Conservation (phyloP, 2,888 invertebrate species). For the Ormyrus pomaceus region DNA sequence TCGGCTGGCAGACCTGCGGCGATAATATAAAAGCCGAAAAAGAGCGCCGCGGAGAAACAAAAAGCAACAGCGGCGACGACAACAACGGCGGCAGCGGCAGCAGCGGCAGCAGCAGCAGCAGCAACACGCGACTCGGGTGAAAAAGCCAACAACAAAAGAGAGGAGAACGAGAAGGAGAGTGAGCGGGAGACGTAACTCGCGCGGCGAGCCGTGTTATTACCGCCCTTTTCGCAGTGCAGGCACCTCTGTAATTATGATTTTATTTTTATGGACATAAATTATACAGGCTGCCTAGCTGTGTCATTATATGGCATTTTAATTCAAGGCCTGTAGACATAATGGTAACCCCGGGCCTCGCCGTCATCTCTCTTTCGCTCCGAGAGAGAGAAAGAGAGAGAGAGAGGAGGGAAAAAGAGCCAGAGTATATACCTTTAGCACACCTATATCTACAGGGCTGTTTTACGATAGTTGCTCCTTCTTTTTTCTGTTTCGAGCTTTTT, state of each 20-base stretch:
- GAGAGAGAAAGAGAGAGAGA: background rate
- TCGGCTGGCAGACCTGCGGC: background rate
- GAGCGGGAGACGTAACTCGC: constrained; percentile 38
- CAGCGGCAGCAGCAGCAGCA: constrained; percentile 10
- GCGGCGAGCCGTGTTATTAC: constrained; percentile 70
- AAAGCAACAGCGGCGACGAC: constrained; percentile 12
- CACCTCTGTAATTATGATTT: constrained; percentile 74
- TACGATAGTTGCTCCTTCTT: constrained; percentile 39
- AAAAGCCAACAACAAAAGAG: constrained; percentile 56
- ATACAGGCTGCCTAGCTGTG: constrained; percentile 72
- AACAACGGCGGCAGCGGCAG: constrained; percentile 13
- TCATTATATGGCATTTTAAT: constrained; percentile 75
- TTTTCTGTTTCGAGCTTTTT: background rate
- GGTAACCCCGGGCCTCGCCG: constrained; percentile 66
- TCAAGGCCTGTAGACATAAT: constrained; percentile 74
- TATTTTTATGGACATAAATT: constrained; percentile 75
- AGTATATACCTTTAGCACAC: constrained; percentile 35
- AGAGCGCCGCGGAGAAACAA: constrained; percentile 49
- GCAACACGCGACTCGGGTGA: constrained; percentile 41
- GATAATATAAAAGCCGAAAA: constrained; percentile 36
- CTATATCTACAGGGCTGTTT: constrained; percentile 46
- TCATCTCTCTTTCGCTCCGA: constrained; percentile 23
- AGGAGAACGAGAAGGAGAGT: constrained; percentile 60
- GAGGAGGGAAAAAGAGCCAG: constrained; percentile 17
- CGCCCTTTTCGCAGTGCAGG: constrained; percentile 71